Evolutionary conservation across 1,140 invertebrate species (phyloP), one percentile per base, ranked within the genome.

Genomic region (Agraylea sexmaculata): DNA sequence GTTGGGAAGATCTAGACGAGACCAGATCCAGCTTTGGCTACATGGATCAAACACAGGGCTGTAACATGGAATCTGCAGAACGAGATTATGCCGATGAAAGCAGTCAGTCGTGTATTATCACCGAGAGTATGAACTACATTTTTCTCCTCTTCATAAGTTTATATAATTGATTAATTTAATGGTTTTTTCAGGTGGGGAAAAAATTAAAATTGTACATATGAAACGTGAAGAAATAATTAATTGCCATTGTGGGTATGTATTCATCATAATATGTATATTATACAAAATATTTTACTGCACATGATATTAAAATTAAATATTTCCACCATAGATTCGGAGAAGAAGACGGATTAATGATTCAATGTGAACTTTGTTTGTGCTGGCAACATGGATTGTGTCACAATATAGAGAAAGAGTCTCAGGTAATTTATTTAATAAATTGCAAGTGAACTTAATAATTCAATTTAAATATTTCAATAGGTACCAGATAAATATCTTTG

Each of bases 341-440:
- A 63, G 90, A 94, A 62, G 88, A 91, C 59, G 90, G 89, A 3
- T 63, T 93, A 3, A 94, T 93, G 88, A 86, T 94, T 51, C 80
- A 95, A 70, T 95, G 91, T 64, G 91, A 95, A 56, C 67, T 91
- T 15, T 94, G 90, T 54, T 64, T 92, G 8, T 90, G 87, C 58
- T 95, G 90, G 91, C 90, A 94, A 60, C 90, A 94, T 60, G 88
- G 86, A 1, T 69, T 75, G 25, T 95, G 89, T 53, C 85, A 89
- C 57, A 78, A 79, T 30, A 87, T 91, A 42, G 75, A 82, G 40
- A 73, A 71, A 20, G 85, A 88, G 50, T 54, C 64, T 0, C 56
- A 67, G 52, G 64, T n/a, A n/a, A n/a, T 67, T 21, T 43, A 36
- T 35, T 21, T 23, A 31, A 3, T 8, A 13, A 41, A 8, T 29